Base-by-base conservation (phyloP, 2,888 invertebrate genomes). In the Teleogryllus oceanicus region DNA sequence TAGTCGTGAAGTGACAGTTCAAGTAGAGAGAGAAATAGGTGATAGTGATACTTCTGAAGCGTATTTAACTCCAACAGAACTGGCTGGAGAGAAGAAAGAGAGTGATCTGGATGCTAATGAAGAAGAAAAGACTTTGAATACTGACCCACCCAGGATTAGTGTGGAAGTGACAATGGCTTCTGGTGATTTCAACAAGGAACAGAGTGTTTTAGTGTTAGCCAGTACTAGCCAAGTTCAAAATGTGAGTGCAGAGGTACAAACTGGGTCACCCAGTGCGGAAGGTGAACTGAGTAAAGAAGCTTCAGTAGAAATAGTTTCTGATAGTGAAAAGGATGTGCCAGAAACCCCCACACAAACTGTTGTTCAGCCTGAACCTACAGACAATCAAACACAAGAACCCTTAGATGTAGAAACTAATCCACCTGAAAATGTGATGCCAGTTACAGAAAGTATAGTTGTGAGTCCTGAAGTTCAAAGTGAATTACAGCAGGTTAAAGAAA, bases 21-120 rank as follows among this genome's bases (percentile, higher is more conserved):
- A 82, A 24, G 89, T 85, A 5, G 89, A 92, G 84, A 89, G 90
- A 83, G 92, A 92, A 86, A 88, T 91, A 74, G 89, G 90, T 82
- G 89, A 92, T 78, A 92, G 92, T 83, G 92, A 93, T 85, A 89
- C 90, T 82, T 92, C 92, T 78, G 93, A 93, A 84, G 88, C 91
- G 81, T 92, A 92, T 84, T 86, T 92, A 82, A 92, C 92, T 78
- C 92, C 92, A 37, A 89, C 78, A 16, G 81, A 82, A 75, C 18
- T 76, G 13, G 78, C 78, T 21, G 78, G 74, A 83, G 81, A 75
- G 83, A 84, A 78, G 84, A 80, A 85, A 79, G 84, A 85, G 80
- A 84, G 83, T 80, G 86, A 85, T 82, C 82, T 80, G 81, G 84
- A 83, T 37, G 85, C 86, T 82, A 83, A 85, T 84, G 84, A 84